These are phyloP conservation scores for Corydoras maculifer DNA, from an alignment of 2,113 vertebrate genomes.

Conservation along the genomic window DNA sequence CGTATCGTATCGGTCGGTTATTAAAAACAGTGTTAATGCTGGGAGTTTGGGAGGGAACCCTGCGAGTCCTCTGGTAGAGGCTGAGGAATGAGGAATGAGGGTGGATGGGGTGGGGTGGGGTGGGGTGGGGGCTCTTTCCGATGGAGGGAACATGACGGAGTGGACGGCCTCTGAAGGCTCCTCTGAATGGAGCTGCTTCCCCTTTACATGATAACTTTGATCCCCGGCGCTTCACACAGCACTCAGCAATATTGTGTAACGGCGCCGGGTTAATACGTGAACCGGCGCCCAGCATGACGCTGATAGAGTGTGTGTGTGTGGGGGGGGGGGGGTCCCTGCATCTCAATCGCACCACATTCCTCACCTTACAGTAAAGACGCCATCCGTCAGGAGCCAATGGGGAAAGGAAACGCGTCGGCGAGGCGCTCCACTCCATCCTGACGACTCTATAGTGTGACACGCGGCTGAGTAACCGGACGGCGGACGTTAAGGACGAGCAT, in stretches of 20 bases:
- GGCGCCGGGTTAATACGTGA: slow-evolving; percentile 68
- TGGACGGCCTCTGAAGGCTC: slow-evolving; percentile 63
- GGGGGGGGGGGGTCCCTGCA: slow-evolving; percentile 28
- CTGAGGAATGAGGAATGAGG: too few relatives aligned
- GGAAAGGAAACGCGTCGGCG: not conserved
- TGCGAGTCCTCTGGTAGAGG: too few relatives aligned
- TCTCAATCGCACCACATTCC: slow-evolving; percentile 43
- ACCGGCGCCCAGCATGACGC: slow-evolving; percentile 46
- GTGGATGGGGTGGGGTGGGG: slow-evolving; percentile 39
- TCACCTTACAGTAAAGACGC: slow-evolving; percentile 29
- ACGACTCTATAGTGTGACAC: too few relatives aligned
- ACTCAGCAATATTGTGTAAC: slow-evolving; percentile 74
- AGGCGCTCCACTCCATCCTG: not conserved
- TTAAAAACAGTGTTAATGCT: too few relatives aligned
- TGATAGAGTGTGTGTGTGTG: slow-evolving; percentile 23
- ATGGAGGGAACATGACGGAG: slow-evolving; percentile 67
- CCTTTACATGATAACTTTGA: slow-evolving; percentile 73
- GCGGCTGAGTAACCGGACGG: too few relatives aligned
- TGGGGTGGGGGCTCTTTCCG: slow-evolving; percentile 56
- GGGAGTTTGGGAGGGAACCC: too few relatives aligned
- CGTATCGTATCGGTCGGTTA: too few relatives aligned
- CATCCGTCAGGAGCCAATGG: not conserved
- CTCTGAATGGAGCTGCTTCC: slow-evolving; percentile 63
- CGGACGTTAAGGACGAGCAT: too few relatives aligned
- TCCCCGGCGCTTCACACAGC: slow-evolving; percentile 65